Evolutionary conservation across 2,797 vertebrate species (phyloP).

Genomic region (Chaetophractus vellerosus): DNA sequence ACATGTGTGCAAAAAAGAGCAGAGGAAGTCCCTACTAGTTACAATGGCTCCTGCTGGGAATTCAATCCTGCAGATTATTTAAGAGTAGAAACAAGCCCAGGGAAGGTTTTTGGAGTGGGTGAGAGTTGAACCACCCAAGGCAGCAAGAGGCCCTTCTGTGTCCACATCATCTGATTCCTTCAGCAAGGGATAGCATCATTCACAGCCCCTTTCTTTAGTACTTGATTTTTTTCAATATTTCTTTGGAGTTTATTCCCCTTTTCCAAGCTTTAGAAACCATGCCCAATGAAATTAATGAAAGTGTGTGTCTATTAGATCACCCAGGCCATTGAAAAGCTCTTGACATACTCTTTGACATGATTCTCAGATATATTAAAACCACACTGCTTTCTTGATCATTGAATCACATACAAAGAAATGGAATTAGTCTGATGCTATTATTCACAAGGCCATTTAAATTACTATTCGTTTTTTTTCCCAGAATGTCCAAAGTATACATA

Average conservation of each 20-base stretch:
- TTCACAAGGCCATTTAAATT: not conserved
- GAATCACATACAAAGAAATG: not conserved
- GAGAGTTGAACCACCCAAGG: not conserved
- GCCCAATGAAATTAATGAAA: not conserved
- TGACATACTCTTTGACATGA: not conserved
- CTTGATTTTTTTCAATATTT: not conserved
- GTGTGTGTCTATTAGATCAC: not conserved
- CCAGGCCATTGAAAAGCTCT: not conserved
- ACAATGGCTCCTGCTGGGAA: not conserved
- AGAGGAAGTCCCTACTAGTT: not conserved
- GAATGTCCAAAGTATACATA: not conserved
- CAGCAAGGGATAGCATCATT: not conserved
- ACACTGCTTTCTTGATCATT: not conserved
- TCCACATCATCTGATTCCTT: not conserved
- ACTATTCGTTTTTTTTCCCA: not conserved
- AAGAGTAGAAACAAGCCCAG: not conserved
- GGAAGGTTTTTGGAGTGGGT: not conserved
- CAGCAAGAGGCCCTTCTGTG: not conserved
- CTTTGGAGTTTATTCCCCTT: not conserved
- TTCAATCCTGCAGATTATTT: not conserved
- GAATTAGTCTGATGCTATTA: not conserved
- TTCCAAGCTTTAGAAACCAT: not conserved
- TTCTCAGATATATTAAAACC: not conserved
- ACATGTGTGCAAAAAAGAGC: not conserved
- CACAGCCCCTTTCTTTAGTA: not conserved